These are phyloP conservation scores for Notocelia uddmanniana DNA, from an alignment of 2,888 invertebrate species.

Conservation along the genomic window DNA sequence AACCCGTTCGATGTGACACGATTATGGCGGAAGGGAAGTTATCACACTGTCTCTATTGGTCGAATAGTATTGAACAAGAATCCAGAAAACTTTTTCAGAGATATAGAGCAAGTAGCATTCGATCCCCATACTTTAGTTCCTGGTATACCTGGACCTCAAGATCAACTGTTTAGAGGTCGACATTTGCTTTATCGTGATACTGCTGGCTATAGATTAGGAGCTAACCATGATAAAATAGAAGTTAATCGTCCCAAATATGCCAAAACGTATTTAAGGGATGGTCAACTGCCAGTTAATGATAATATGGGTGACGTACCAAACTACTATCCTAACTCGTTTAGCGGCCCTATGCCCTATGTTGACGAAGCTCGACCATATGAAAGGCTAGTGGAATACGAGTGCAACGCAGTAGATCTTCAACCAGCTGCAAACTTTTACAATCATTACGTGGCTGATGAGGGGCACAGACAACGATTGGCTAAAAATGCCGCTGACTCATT, in stretches of 20 bases:
- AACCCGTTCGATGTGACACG: constrained; percentile 80
- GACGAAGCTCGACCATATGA: constrained; percentile 52
- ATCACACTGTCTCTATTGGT: constrained; percentile 80
- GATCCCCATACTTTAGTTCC: constrained; percentile 65
- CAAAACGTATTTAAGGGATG: constrained; percentile 57
- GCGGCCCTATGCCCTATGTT: constrained; percentile 58
- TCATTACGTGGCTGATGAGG: constrained; percentile 83
- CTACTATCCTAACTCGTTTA: constrained; percentile 61
- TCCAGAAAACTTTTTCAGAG: constrained; percentile 79
- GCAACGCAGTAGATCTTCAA: constrained; percentile 54
- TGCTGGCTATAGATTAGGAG: constrained; percentile 69
- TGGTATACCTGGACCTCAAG: constrained; percentile 82
- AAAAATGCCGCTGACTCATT: constrained; percentile 50
- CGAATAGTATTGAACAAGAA: constrained; percentile 78
- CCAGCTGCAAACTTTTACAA: constrained; percentile 91
- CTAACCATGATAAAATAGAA: constrained; percentile 57
- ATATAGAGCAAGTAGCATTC: constrained; percentile 82
- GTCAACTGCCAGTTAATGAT: constrained; percentile 53
- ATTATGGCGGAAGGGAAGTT: constrained; percentile 75
- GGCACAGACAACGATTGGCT: constrained; percentile 51
- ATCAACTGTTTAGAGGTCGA: constrained; percentile 81
- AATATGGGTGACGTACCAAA: constrained; percentile 57
- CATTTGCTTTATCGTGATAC: constrained; percentile 84
- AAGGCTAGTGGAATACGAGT: constrained; percentile 51
- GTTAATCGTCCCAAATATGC: constrained; percentile 56